Conservation (phyloP, 1,140 invertebrate species). For the Chironomus striatipennis region DNA sequence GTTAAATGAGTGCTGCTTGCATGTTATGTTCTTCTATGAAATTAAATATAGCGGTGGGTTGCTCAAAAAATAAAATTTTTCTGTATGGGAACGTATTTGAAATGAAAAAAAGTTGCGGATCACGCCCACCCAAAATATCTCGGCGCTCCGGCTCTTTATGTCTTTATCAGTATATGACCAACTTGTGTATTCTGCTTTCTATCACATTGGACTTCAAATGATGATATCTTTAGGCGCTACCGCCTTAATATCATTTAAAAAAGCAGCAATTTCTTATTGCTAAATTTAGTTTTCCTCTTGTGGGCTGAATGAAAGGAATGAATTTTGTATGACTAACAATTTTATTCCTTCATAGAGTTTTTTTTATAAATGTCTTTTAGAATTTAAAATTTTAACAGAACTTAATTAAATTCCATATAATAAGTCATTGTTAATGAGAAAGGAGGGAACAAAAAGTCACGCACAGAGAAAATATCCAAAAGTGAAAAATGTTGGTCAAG, state of each 20-base stretch:
- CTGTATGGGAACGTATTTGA: constrained; percentile 20
- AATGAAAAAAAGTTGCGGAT: constrained; percentile 12
- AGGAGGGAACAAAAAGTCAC: not conserved
- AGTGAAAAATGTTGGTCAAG: not conserved
- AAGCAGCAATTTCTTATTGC: too few species aligned
- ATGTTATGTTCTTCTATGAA: not conserved
- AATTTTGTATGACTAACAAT: too few species aligned
- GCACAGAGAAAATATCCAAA: not conserved
- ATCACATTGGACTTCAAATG: too few species aligned
- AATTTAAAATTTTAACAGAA: not conserved
- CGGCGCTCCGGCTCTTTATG: not conserved
- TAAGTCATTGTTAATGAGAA: not conserved
- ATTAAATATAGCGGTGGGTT: not conserved
- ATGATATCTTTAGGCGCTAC: too few species aligned
- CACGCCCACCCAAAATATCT: constrained; percentile 20
- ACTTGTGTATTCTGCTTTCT: too few species aligned
- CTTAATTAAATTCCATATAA: not conserved
- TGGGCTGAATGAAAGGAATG: too few species aligned
- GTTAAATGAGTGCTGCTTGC: not conserved
- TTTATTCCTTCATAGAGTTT: too few species aligned
- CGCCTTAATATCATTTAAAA: too few species aligned
- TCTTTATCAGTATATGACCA: not conserved
- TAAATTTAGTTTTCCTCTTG: too few species aligned
- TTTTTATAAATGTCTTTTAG: not conserved
- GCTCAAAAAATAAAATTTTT: constrained; percentile 22